A percentile compares a stretch with the other conserved stretches of the same genome.
Conservation (phyloP, 2,888 invertebrate genomes). For the Leptura quadrifasciata region DNA sequence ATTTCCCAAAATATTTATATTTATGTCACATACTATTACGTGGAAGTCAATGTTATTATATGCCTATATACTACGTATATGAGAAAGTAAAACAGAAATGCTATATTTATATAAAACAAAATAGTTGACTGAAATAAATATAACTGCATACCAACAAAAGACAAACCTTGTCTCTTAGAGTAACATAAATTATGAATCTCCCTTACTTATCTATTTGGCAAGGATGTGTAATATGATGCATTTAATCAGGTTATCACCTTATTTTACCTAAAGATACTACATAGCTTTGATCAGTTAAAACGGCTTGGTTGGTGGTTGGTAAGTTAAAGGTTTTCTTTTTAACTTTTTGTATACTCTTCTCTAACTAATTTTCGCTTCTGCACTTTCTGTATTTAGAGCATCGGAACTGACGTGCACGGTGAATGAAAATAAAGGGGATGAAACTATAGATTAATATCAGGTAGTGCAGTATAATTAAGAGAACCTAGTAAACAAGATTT, state of each 20-base stretch:
- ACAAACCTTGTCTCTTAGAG: no score
- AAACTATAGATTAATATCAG: slow-evolving; percentile 17
- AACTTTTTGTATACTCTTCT: not conserved
- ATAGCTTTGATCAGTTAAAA: not conserved
- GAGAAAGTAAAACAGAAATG: no score
- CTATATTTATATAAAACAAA: no score
- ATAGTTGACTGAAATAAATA: no score
- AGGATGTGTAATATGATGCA: not conserved
- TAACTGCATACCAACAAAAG: no score
- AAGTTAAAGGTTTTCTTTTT: not conserved
- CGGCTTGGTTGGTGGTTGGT: not conserved
- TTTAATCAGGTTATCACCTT: not conserved
- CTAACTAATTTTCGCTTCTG: not conserved
- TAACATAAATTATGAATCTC: no score
- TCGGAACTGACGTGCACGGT: not conserved
- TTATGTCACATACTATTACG: no score
- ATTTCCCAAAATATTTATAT: no score
- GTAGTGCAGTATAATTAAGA: slow-evolving; percentile 26
- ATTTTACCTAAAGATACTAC: not conserved
- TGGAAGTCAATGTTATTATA: no score
- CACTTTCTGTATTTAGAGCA: not conserved
- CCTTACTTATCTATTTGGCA: no score
- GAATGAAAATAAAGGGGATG: not conserved
- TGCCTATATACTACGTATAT: no score
- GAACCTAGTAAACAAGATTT: not conserved